Evolutionary conservation across 1,140 invertebrate genomes (phyloP).

Genomic region (Drosophila azteca): DNA sequence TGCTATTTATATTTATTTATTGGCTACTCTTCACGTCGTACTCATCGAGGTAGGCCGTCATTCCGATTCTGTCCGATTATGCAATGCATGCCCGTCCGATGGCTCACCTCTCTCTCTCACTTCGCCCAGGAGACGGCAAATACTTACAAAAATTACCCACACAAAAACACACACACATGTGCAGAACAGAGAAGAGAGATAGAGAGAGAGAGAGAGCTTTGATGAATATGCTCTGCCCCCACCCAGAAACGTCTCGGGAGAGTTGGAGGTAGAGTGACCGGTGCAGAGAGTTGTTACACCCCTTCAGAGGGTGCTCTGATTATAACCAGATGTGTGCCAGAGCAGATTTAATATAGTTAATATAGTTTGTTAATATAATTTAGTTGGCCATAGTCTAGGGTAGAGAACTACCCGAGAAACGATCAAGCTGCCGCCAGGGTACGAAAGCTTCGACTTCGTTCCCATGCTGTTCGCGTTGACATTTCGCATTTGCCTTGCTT

Average conservation of each 20-base stretch:
- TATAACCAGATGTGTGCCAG: too few relatives aligned
- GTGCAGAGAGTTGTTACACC: conserved; percentile 10
- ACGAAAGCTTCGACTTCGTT: too few relatives aligned
- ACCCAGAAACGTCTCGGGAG: conserved; percentile 6
- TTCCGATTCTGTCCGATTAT: conserved; percentile 51
- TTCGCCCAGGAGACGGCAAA: conserved; percentile 7
- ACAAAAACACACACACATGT: conserved; percentile 5
- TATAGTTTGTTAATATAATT: too few relatives aligned
- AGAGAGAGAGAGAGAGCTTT: not conserved
- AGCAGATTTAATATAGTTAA: too few relatives aligned
- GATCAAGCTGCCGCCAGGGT: too few relatives aligned
- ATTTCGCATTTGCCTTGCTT: conserved; percentile 15
- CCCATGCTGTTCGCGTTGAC: conserved; percentile 6
- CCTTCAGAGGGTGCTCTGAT: too few relatives aligned
- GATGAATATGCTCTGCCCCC: conserved; percentile 5
- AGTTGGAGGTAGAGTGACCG: not conserved
- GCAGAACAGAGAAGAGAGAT: not conserved
- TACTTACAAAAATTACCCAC: conserved; percentile 8
- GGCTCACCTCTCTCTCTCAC: conserved; percentile 42
- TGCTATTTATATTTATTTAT: conserved; percentile 77
- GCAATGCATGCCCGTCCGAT: conserved; percentile 45
- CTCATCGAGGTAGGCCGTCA: conserved; percentile 25
- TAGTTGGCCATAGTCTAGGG: too few relatives aligned
- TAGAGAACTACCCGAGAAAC: too few relatives aligned
- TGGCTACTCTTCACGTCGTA: conserved; percentile 50